These are phyloP conservation scores for Capromys pilorides DNA, from an alignment of 2,797 vertebrate species.

Conservation along the genomic window DNA sequence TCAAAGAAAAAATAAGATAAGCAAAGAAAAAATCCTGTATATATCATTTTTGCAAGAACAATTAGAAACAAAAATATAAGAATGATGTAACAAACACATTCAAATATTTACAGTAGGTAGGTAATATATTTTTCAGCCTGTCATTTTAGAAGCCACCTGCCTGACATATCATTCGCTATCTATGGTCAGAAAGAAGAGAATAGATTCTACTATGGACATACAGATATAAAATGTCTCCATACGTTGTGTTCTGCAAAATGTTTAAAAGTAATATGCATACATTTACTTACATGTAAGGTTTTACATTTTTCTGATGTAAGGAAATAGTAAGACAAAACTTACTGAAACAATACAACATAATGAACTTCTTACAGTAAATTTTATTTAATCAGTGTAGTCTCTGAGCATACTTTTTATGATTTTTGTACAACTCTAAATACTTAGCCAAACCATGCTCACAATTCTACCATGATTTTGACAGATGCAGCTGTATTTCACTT, in stretches of 20 bases:
- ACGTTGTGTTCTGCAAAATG: background rate
- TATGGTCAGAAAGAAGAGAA: background rate
- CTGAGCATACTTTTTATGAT: background rate
- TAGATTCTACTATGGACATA: background rate
- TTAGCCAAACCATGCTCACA: background rate
- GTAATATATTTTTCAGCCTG: background rate
- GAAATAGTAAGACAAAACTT: background rate
- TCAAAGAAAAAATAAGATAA: background rate
- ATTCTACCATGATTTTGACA: background rate
- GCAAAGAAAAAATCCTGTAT: background rate
- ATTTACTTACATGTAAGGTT: background rate
- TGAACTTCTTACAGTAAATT: background rate
- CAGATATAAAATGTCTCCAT: background rate
- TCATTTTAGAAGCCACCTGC: background rate
- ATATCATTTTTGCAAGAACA: background rate
- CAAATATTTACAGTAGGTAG: background rate
- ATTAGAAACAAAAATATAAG: background rate
- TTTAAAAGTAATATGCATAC: background rate
- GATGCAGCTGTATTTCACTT: background rate
- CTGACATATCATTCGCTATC: background rate
- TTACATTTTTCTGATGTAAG: background rate
- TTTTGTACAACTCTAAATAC: background rate
- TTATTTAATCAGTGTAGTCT: background rate
- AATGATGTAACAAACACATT: background rate
- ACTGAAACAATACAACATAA: background rate